These are phyloP conservation scores for Drosophila miranda DNA, from an alignment of 1,140 invertebrate genomes.

Conservation along the genomic window DNA sequence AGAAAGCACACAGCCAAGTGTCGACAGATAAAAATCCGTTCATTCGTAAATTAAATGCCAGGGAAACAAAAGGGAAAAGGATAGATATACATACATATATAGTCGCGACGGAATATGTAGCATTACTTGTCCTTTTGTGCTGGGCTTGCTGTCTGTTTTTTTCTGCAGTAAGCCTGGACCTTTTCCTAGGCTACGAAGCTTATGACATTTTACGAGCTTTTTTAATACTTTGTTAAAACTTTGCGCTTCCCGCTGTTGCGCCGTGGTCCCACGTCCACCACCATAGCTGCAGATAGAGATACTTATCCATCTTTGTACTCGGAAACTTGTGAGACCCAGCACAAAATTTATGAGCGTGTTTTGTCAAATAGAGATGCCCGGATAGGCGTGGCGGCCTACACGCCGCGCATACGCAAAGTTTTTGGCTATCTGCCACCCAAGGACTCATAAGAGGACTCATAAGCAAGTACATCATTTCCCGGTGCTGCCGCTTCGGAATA, in stretches of 20 bases:
- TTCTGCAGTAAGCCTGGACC: conserved; percentile 36
- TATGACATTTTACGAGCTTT: conserved; percentile 69
- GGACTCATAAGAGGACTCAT: conserved; percentile 8
- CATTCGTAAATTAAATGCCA: conserved; percentile 1
- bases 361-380: conserved; percentile 51
- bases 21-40: too few species aligned
- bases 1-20: neutral
- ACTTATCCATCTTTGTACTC: conserved; percentile 54
- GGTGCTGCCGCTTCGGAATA: neutral
- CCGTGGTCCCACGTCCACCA: neutral
- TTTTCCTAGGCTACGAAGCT: conserved; percentile 63
- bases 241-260: conserved; percentile 13
- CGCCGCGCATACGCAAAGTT: neutral
- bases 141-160: conserved; percentile 1
- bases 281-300: conserved; percentile 19
- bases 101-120: conserved; percentile 36
- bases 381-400: neutral
- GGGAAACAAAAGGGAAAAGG: neutral
- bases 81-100: conserved; percentile 19
- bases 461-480: conserved; percentile 18
- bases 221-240: conserved; percentile 67
- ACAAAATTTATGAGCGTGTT: conserved; percentile 62
- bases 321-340: conserved; percentile 47
- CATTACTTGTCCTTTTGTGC: conserved; percentile 43
- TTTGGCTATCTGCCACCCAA: too few species aligned